phyloP scores from a whole-genome alignment of 2,113 vertebrate genomes.

The Triplophysa siluroides region DNA sequence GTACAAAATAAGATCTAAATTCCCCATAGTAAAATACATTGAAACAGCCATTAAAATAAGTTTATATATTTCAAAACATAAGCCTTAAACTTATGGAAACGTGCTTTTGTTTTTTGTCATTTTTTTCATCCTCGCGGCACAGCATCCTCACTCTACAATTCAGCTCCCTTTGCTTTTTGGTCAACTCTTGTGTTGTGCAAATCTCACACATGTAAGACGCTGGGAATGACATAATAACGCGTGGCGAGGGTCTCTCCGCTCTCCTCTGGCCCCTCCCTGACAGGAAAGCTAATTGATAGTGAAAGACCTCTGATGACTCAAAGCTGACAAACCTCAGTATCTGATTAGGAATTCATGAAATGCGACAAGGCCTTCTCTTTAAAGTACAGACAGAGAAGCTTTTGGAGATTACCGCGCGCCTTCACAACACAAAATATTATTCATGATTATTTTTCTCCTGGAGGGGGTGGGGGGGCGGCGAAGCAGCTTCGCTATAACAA shows the following conservation, averaged over 20 bases:
- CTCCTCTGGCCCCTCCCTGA: constrained; percentile 3
- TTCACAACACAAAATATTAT: constrained; percentile 42
- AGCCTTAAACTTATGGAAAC: constrained; percentile 33
- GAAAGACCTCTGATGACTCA: constrained; percentile 39
- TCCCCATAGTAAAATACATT: background rate
- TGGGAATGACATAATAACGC: constrained; percentile 34
- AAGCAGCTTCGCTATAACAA: constrained; percentile 44
- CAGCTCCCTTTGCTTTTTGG: constrained; percentile 4
- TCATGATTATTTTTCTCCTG: constrained; percentile 37
- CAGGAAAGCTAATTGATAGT: constrained; percentile 52
- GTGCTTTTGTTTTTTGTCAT: background rate
- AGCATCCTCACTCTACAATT: background rate
- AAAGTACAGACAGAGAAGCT: constrained; percentile 39
- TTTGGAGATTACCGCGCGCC: constrained; percentile 33
- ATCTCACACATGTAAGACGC: constrained; percentile 20
- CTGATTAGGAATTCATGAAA: constrained; percentile 50
- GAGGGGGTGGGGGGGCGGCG: background rate
- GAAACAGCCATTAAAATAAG: background rate
- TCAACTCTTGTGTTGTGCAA: constrained; percentile 19
- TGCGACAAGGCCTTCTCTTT: constrained; percentile 37
- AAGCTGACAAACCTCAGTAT: constrained; percentile 42
- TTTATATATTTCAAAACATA: constrained; percentile 16
- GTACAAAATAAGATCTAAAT: background rate
- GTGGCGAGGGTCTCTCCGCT: background rate
- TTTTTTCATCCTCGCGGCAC: constrained; percentile 14